Base-by-base conservation (phyloP, 1,140 invertebrate genomes). In the Drosophila rufa region DNA sequence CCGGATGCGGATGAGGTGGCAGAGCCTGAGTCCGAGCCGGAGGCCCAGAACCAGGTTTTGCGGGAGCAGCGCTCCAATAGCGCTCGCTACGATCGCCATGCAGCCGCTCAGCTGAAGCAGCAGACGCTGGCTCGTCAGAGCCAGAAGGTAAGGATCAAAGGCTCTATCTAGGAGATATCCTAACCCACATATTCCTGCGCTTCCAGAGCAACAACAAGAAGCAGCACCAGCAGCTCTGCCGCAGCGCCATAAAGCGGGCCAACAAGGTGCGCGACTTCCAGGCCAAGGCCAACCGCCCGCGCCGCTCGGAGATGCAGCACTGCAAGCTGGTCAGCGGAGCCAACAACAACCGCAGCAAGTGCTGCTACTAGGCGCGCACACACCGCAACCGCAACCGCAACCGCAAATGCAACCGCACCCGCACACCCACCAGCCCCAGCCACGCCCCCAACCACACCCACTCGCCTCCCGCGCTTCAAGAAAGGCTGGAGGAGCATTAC, bases 341-440 rank as follows among this genome's bases (percentile, higher is more conserved):
- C 68, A 96, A 96, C 92, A 96, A 96, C 93, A 96, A 96, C 92
- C 95, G 95, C 93, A 96, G 95, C 93, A 96, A 96, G 94, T 96
- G 95, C 94, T 96, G 85, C 84, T 92, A 74, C 74, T 87, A 84
- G 70, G 71, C 42, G 3, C 15, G 47, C 57, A 40, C 27, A n/a
- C 40, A 22, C 19, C 19, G 19, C 19, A 1, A 22, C 19, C 19
- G 19, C 19, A 22, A 22, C 42, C n/a, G n/a, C 50, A 51, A 11
- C 50, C 30, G 50, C 50, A n/a, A n/a, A n/a, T n/a, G n/a, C n/a
- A 19, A 12, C 3, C 17, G 51, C 74, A 57, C 30, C 22, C 64
- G 33, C 71, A 55, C 33, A 43, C 56, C n/a, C 47, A 66, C 51
- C 58, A 56, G 22, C 50, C 36, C 47, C 36, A 45, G 38, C 56